phyloP scores from a whole-genome alignment of 1,140 invertebrate species.

The Zaprionus inermis region DNA sequence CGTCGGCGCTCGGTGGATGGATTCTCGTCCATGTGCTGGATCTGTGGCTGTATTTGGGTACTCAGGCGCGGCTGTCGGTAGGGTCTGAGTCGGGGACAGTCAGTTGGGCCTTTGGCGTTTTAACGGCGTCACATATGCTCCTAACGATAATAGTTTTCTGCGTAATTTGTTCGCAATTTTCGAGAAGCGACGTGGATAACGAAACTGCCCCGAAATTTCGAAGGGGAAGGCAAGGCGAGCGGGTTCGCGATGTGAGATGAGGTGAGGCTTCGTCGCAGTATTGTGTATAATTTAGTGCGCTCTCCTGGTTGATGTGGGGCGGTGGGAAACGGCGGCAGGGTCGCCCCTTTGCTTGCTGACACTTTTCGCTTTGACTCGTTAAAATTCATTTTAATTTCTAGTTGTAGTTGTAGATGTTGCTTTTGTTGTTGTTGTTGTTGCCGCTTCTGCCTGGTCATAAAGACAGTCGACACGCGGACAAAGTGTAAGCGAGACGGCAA shows the following conservation, averaged over 20 bases:
- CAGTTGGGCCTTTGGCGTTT: slow-evolving; percentile 53
- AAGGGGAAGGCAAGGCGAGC: not conserved
- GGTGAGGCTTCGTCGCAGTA: slow-evolving; percentile 18
- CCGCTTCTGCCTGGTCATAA: slow-evolving; percentile 37
- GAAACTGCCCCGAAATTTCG: slow-evolving; percentile 59
- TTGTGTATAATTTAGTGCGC: slow-evolving; percentile 75
- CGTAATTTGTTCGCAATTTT: slow-evolving; percentile 82
- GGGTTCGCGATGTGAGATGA: no score
- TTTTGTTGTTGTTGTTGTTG: slow-evolving; percentile 18
- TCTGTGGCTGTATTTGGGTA: slow-evolving; percentile 72
- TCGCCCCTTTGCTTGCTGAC: slow-evolving; percentile 48
- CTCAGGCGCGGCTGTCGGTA: no score
- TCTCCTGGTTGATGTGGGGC: not conserved
- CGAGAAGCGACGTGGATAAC: slow-evolving; percentile 57
- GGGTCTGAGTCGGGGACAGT: not conserved
- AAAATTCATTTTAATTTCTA: slow-evolving; percentile 78
- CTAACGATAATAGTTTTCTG: slow-evolving; percentile 84
- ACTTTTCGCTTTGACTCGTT: slow-evolving; percentile 76
- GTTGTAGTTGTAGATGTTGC: slow-evolving; percentile 20
- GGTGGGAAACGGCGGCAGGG: not conserved
- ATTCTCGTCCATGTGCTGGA: slow-evolving; percentile 16
- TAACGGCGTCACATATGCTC: slow-evolving; percentile 77
- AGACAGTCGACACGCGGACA: slow-evolving; percentile 36
- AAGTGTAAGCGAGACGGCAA: not conserved
- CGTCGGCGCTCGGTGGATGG: not conserved